phyloP scores from a whole-genome alignment of 2,113 vertebrate genomes.

The Chaetura pelagica region DNA sequence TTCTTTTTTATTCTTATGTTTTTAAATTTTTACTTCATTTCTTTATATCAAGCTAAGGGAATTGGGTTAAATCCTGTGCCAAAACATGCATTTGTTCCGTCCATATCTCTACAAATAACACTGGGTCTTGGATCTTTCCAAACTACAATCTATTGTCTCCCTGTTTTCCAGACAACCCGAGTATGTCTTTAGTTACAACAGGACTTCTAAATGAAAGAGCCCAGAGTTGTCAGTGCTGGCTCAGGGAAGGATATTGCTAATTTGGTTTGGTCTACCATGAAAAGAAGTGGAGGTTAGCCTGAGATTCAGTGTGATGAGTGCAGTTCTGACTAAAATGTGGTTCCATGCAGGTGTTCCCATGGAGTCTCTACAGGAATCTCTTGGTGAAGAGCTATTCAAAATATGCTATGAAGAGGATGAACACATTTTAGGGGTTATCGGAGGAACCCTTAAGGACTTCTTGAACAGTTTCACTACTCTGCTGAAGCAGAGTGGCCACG shows the following conservation, averaged over 20 bases:
- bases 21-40: neutral
- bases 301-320: neutral
- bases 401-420: slow-evolving; percentile 95
- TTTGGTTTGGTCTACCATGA: neutral
- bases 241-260: neutral
- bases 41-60: neutral
- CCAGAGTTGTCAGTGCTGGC: neutral
- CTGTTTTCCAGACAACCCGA: neutral
- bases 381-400: slow-evolving; percentile 93
- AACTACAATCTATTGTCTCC: neutral
- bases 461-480: slow-evolving; percentile 97
- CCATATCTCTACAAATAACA: neutral
- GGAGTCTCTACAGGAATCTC: slow-evolving; percentile 82
- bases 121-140: neutral
- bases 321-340: neutral
- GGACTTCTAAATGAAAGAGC: neutral
- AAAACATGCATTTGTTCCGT: neutral
- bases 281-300: neutral
- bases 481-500: slow-evolving; percentile 87
- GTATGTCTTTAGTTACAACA: neutral
- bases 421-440: slow-evolving; percentile 91
- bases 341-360: slow-evolving; percentile 80
- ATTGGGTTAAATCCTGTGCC: neutral
- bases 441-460: slow-evolving; percentile 95
- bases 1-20: neutral